Evolutionary conservation across 2,113 vertebrate species (phyloP).

Genomic region (Megaceryle torquata): DNA sequence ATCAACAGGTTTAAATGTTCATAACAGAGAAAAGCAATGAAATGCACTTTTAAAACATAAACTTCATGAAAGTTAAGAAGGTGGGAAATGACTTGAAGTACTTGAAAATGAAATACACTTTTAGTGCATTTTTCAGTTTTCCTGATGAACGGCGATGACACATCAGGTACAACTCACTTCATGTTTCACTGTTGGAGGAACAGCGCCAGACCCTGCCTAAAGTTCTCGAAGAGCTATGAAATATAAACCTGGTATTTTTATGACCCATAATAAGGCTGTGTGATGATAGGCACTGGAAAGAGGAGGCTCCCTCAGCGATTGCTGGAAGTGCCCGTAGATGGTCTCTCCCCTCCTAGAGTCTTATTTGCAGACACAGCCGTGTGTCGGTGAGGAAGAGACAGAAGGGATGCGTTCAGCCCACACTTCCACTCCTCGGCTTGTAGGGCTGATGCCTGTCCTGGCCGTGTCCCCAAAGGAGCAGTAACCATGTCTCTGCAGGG

Average conservation of each 20-base stretch:
- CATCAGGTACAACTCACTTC: background rate
- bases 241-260: background rate
- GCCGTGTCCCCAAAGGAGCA: fast-evolving
- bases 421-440: background rate
- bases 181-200: background rate
- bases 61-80: background rate
- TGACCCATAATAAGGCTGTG: background rate
- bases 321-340: background rate
- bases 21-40: background rate
- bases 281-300: background rate
- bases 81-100: background rate
- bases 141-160: background rate
- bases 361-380: background rate
- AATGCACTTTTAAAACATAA: background rate
- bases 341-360: background rate
- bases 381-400: background rate
- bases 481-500: background rate
- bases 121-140: background rate
- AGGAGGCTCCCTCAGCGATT: background rate
- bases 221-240: background rate
- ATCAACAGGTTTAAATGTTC: background rate
- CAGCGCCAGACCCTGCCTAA: background rate
- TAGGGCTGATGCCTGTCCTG: background rate
- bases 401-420: background rate
- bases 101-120: background rate